Conservation (phyloP, 2,888 invertebrate genomes). For the Tiliacea citrago region DNA sequence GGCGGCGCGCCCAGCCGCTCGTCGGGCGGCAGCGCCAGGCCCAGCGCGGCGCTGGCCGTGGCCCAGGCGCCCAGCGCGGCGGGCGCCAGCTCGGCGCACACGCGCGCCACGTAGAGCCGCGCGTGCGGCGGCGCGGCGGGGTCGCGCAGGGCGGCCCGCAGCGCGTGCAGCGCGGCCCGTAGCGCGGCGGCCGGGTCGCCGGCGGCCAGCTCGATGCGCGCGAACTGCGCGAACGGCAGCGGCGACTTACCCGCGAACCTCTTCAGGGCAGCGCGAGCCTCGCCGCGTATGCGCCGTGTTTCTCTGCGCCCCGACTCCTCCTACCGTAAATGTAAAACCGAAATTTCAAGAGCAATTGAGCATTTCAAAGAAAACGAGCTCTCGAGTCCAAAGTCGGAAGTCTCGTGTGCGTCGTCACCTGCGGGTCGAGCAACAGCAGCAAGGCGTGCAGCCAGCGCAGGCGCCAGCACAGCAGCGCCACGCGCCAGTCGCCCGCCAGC, state of each 20-base stretch:
- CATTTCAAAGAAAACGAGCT: neutral
- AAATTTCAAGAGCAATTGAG: neutral
- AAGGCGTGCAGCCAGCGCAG: conserved; percentile 82
- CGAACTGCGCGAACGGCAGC: conserved; percentile 77
- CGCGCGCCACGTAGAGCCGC: conserved; percentile 69
- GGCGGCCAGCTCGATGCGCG: conserved; percentile 73
- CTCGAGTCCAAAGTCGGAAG: no score
- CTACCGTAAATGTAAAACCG: neutral
- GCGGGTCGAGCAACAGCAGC: conserved; percentile 63
- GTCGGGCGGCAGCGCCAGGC: conserved; percentile 51
- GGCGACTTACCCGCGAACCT: conserved; percentile 64
- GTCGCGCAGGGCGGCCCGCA: conserved; percentile 53
- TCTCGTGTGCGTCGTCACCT: conserved; percentile 10
- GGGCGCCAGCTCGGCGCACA: conserved; percentile 3
- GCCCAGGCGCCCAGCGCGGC: conserved; percentile 41
- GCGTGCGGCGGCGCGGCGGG: conserved; percentile 47
- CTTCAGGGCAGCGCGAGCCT: conserved; percentile 67
- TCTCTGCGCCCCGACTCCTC: conserved; percentile 44
- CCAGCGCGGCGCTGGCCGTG: conserved; percentile 42
- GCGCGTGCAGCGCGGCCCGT: conserved; percentile 54
- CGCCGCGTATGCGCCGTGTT: conserved; percentile 64
- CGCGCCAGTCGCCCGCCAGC: conserved; percentile 67
- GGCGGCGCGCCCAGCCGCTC: conserved; percentile 61
- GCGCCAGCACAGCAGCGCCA: conserved; percentile 81
- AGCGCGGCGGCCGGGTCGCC: conserved; percentile 53